Percentiles rank a stretch among this genome's conserved stretches.
Conservation (phyloP, 2,888 invertebrate species). For the Zaprionus lineosus region DNA sequence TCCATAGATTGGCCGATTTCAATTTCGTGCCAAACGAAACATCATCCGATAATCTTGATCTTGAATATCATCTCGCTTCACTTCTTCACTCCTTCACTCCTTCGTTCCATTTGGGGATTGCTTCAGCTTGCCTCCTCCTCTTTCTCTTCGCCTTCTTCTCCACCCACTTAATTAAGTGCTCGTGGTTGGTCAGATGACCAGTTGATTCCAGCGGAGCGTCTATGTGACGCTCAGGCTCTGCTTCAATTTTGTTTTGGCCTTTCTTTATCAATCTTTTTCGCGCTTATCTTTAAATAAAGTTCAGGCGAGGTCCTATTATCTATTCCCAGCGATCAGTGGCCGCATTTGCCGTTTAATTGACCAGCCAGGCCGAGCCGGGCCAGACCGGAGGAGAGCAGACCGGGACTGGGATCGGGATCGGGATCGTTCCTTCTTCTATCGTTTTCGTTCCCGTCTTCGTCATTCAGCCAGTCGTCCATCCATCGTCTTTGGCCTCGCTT, state of each 20-base stretch:
- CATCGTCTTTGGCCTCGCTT: no score
- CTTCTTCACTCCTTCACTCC: background rate
- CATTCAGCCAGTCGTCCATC: no score
- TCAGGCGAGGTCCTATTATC: conserved; percentile 80
- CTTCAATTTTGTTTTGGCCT: conserved; percentile 52
- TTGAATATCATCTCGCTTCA: background rate
- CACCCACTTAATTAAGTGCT: conserved; percentile 69
- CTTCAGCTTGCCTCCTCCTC: no score
- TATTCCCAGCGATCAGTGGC: conserved; percentile 76
- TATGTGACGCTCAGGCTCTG: conserved; percentile 13
- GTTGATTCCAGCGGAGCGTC: conserved; percentile 5
- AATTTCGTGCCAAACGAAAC: conserved; percentile 32
- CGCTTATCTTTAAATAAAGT: conserved; percentile 80
- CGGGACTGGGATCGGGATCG: no score
- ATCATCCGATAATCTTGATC: conserved; percentile 36
- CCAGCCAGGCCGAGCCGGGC: conserved; percentile 50
- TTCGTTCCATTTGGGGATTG: background rate
- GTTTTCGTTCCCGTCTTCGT: background rate
- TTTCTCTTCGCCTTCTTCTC: conserved; percentile 6
- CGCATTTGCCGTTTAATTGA: conserved; percentile 63
- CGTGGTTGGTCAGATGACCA: background rate
- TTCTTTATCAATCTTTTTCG: conserved; percentile 78
- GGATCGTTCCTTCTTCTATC: background rate
- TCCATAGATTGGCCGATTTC: conserved; percentile 32
- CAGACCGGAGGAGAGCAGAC: conserved; percentile 3